Base-by-base conservation (phyloP, 2,888 invertebrate species). In the Cerastis leucographa region DNA sequence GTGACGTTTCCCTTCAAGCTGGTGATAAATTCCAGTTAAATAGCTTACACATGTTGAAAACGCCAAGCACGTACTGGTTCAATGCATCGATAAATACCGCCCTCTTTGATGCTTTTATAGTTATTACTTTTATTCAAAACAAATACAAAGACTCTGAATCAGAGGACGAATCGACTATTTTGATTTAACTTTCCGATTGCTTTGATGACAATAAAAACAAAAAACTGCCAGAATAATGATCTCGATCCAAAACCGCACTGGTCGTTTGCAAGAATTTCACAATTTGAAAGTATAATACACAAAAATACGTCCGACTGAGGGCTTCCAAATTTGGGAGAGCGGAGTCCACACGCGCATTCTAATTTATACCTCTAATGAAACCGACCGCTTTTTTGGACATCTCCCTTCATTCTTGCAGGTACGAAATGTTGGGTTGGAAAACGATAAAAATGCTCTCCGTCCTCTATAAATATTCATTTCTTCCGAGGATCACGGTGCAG, bases 211-310 rank as follows among this genome's bases (percentile, higher is more conserved):
- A 85, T 74, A 81, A 77, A 78, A 81, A 83, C 87, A 93, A 93
- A 89, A 94, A 93, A 90, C 88, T 78, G 88, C 88, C 92, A 85
- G 91, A 89, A 92, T 94, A 94, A 94, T 92, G 93, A 94, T 90
- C 90, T 83, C 82, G 87, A 86, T 88, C 90, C 90, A 92, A 93
- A 93, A 91, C 89, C 85, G 87, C 90, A 87, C 85, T 88, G 89
- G 89, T 88, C 86, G 85, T 85, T 89, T 89, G 83, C 81, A 81
- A 88, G 92, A 92, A 94, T 94, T 92, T 91, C 78, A 81, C 89
- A 88, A 96, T 96, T 94, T 95, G 89, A 94, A 96, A 96, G 95
- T 96, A 95, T 96, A 96, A 96, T 96, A 90, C 89, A 89, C 91
- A 89, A 91, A 95, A 93, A 93, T 92, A 90, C 90, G 76, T 85